Base-by-base conservation (phyloP, 2,888 invertebrate species). In the Ryuthela nishihirai region DNA sequence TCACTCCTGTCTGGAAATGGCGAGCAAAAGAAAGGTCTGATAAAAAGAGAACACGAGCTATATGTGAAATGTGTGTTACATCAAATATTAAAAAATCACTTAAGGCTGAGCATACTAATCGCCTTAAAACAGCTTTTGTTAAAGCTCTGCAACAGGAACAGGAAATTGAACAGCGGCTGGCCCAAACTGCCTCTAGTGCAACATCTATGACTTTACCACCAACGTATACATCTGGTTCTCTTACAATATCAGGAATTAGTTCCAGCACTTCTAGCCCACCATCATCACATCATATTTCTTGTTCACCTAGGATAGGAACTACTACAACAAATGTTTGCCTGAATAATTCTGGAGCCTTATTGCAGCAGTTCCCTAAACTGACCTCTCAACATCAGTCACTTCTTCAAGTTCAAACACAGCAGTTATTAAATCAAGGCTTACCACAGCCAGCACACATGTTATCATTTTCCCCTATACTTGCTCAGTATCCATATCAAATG, bases 1-100 rank as follows among this genome's bases (percentile, higher is more conserved):
- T 97, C 78, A 98, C 99, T 21, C 94, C 97, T 1, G 91, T 94
- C 58, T 99, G 99, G 99, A 98, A 98, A 77, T 92, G 94, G 87
- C 94, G 97, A 76, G 89, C 91, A 67, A 71, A 70, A 35, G 73
- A 75, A 71, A 41, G 32, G 41, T 34, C 42, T 26, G 50, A 44
- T 9, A 50, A 65, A 41, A 68, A 64, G 70, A 83, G 83, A 70
- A 80, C 85, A 68, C 85, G 89, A 72, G 88, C 98, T 35, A 93
- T 98, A 69, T 99, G 99, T 78, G 98, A 99, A 77, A 88, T 90
- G 67, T 99, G 99, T 77, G 95, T 98, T 46, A 92, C 93, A 24
- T 88, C 88, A 58, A 97, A 98, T 76, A 95, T 98, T 67, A 99
- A 99, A 80, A 91, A 95, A 68, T 92, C 93, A 49, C 81, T 99